phyloP scores from a whole-genome alignment of 2,113 vertebrate species.

The Carollia perspicillata region DNA sequence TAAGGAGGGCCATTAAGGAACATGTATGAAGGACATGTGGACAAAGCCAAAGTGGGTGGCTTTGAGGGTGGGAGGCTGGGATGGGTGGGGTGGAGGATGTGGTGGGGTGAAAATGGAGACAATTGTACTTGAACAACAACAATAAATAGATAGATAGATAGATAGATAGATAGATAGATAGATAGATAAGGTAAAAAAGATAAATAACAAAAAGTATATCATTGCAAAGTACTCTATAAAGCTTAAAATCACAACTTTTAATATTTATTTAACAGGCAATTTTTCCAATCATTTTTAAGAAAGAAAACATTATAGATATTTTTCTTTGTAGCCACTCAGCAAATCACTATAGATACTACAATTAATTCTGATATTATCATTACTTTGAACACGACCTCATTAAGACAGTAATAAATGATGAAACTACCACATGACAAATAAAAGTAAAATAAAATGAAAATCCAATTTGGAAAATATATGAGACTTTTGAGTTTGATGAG shows the following conservation, averaged over 20 bases:
- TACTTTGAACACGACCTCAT: not conserved
- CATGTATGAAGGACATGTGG: no score
- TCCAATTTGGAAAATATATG: not conserved
- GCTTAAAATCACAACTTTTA: not conserved
- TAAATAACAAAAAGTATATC: not conserved
- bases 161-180: no score
- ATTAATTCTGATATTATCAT: not conserved
- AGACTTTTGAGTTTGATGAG: not conserved
- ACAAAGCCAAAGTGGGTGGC: no score
- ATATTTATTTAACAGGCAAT: not conserved
- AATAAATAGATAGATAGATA: no score
- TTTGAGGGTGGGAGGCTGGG: no score
- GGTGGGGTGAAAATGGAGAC: no score
- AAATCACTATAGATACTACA: not conserved
- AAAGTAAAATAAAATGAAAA: conserved; percentile 24
- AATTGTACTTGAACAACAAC: no score
- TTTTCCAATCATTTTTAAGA: not conserved
- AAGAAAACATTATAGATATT: not conserved
- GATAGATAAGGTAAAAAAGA: no score
- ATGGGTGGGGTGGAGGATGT: no score
- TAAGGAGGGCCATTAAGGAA: no score
- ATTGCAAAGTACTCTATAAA: not conserved
- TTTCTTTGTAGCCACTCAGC: not conserved
- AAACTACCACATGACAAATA: not conserved
- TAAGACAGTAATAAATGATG: not conserved